phyloP scores from a whole-genome alignment of 2,888 invertebrate genomes.

The Synanthedon vespiformis region DNA sequence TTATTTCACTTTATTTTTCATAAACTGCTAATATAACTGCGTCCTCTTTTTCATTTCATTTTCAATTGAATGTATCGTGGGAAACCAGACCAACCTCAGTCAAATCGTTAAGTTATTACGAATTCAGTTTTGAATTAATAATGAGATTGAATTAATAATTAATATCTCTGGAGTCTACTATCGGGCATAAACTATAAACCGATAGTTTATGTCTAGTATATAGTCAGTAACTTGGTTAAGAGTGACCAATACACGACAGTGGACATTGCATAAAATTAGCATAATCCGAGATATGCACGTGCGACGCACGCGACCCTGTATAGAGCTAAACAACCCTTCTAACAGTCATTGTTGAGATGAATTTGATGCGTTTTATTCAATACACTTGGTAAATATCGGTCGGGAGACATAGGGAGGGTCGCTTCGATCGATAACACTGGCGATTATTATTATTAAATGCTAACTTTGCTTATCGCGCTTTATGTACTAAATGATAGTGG shows the following conservation, averaged over 20 bases:
- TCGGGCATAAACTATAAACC: too few species aligned
- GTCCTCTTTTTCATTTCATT: too few species aligned
- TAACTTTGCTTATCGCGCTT: not conserved
- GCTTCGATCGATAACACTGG: not conserved
- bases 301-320: constrained; percentile 26
- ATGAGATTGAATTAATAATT: too few species aligned
- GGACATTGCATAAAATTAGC: constrained; percentile 27
- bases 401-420: not conserved
- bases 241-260: not conserved
- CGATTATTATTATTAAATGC: constrained; percentile 1
- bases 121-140: too few species aligned
- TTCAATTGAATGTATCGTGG: too few species aligned
- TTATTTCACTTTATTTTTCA: too few species aligned
- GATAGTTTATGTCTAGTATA: not conserved
- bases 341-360: constrained; percentile 23
- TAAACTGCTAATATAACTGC: too few species aligned
- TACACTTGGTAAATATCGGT: constrained; percentile 7
- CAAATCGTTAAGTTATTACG: too few species aligned
- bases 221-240: not conserved
- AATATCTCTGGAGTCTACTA: too few species aligned
- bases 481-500: too few species aligned
- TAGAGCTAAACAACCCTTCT: constrained; percentile 30
- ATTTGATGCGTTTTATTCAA: constrained; percentile 30
- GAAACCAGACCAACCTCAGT: too few species aligned
- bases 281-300: constrained; percentile 32